These are phyloP conservation scores for Uropsilus gracilis DNA, from an alignment of 2,113 vertebrate genomes.

Conservation along the genomic window DNA sequence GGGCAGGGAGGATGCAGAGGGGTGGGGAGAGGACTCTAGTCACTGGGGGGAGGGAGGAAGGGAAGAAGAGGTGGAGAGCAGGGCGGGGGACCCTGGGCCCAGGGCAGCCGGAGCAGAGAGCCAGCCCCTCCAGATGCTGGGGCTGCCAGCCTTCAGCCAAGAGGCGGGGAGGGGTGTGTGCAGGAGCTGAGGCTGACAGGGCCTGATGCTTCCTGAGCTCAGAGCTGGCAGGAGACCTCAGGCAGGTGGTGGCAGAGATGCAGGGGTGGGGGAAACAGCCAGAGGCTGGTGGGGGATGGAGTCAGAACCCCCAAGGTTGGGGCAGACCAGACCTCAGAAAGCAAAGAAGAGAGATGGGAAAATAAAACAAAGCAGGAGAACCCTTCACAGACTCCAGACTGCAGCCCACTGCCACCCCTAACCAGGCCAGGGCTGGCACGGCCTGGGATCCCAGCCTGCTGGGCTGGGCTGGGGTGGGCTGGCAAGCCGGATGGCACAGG, in stretches of 20 bases:
- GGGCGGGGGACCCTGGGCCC: background rate
- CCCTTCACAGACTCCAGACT: background rate
- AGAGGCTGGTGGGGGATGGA: slow-evolving; percentile 39
- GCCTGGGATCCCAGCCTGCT: slow-evolving; percentile 63
- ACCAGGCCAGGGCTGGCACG: background rate
- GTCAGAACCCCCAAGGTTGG: slow-evolving; percentile 20
- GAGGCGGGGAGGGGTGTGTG: background rate
- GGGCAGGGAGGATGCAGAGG: slow-evolving; percentile 47
- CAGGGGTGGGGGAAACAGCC: slow-evolving; percentile 36
- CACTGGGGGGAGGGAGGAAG: background rate
- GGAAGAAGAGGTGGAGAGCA: background rate
- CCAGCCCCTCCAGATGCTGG: slow-evolving; percentile 64
- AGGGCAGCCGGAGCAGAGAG: slow-evolving; percentile 15
- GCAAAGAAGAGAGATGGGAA: background rate
- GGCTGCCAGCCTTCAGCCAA: slow-evolving; percentile 20
- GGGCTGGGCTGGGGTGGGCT: slow-evolving; percentile 48
- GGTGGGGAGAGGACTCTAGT: background rate
- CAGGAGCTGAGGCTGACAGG: slow-evolving; percentile 43
- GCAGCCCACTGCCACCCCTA: background rate
- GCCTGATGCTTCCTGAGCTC: slow-evolving; percentile 55
- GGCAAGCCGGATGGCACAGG: slow-evolving; percentile 66
- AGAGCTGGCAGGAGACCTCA: slow-evolving; percentile 61
- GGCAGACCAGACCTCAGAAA: background rate
- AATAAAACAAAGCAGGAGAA: background rate
- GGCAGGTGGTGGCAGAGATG: slow-evolving; percentile 73